A percentile compares a stretch with the other conserved stretches of the same genome.
phyloP scores from a whole-genome alignment of 2,888 invertebrate species.

The Schizotus pectinicornis region DNA sequence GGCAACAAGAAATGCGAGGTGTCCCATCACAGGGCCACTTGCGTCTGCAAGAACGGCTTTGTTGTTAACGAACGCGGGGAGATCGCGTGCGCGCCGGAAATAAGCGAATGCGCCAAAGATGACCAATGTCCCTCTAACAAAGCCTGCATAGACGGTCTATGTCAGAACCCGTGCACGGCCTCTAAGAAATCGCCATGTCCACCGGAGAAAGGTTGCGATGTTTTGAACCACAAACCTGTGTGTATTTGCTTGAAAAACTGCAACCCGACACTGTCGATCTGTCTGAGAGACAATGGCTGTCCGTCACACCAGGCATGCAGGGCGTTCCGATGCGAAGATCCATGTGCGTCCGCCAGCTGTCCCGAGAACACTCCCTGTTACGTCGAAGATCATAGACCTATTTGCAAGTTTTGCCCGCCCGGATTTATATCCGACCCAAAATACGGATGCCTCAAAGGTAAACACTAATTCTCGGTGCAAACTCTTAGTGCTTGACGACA shows the following conservation, averaged over 20 bases:
- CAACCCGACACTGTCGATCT: constrained; percentile 84
- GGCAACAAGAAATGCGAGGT: constrained; percentile 89
- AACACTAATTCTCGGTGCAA: constrained; percentile 57
- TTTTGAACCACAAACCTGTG: constrained; percentile 83
- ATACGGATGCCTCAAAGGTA: constrained; percentile 97
- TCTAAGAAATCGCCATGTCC: constrained; percentile 72
- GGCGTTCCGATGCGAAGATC: constrained; percentile 89
- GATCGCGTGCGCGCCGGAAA: constrained; percentile 82
- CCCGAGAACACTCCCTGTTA: constrained; percentile 86
- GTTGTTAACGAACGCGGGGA: constrained; percentile 87
- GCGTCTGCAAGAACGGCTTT: constrained; percentile 89
- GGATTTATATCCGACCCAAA: constrained; percentile 91
- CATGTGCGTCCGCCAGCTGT: constrained; percentile 85
- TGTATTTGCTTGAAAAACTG: constrained; percentile 90
- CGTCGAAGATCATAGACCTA: constrained; percentile 93
- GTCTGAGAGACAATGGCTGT: constrained; percentile 88
- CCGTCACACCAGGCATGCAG: constrained; percentile 84
- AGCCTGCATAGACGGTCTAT: constrained; percentile 83
- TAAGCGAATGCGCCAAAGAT: constrained; percentile 77
- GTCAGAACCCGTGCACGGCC: constrained; percentile 84
- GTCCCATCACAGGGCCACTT: constrained; percentile 81
- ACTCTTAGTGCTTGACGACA: constrained; percentile 49
- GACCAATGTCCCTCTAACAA: constrained; percentile 86
- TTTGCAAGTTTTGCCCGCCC: constrained; percentile 94
- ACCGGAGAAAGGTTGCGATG: constrained; percentile 84